These are phyloP conservation scores for Frieseomelitta varia DNA, from an alignment of 1,140 invertebrate genomes.

Conservation along the genomic window DNA sequence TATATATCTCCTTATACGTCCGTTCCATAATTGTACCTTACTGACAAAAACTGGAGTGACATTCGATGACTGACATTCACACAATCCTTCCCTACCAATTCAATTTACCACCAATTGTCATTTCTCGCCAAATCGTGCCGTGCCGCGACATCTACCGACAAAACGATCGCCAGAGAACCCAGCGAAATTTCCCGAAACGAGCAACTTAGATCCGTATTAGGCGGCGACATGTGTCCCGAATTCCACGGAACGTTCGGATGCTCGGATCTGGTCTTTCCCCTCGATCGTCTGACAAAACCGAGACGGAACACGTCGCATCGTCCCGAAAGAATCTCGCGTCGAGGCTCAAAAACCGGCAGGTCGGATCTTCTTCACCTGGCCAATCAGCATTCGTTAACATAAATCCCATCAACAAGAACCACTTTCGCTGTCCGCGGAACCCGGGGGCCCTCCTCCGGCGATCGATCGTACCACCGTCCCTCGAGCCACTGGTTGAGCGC, in stretches of 20 bases:
- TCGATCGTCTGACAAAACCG: not conserved
- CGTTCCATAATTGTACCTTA: too few species aligned
- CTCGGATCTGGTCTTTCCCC: not conserved
- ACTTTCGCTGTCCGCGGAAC: not conserved
- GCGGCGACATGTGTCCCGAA: not conserved
- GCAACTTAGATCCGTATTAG: not conserved
- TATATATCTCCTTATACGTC: too few species aligned
- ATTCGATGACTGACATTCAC: too few species aligned
- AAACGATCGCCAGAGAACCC: too few species aligned
- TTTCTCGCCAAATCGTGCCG: not conserved
- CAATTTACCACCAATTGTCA: too few species aligned
- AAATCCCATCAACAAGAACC: not conserved
- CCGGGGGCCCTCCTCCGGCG: not conserved
- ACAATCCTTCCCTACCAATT: too few species aligned
- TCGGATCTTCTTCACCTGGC: not conserved
- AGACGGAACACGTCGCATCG: not conserved
- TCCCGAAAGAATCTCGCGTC: not conserved
- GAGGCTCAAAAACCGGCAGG: not conserved
- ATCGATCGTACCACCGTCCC: not conserved
- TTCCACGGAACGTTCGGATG: not conserved
- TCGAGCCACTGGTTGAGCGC: constrained; percentile 64
- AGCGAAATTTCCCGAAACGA: not conserved
- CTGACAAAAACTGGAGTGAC: too few species aligned
- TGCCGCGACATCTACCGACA: too few species aligned
- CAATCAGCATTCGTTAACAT: constrained; percentile 5